A percentile compares a stretch with the other conserved stretches of the same genome.
These are phyloP conservation scores for Trachelus troglodyta DNA, from an alignment of 2,888 invertebrate genomes.

Conservation along the genomic window DNA sequence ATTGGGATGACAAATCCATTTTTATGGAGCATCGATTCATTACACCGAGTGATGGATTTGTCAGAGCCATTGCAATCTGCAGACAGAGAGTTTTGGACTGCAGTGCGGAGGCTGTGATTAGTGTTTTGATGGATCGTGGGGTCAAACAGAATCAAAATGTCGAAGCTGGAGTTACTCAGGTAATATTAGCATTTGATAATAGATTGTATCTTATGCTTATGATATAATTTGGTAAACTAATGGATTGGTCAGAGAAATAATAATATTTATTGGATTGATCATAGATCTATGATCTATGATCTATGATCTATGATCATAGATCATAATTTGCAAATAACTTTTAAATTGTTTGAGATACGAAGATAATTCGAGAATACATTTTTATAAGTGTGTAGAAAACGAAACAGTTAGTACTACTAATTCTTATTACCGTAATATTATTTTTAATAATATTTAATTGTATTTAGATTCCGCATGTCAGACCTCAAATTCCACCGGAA, in stretches of 20 bases:
- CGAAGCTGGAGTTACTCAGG: slow-evolving; percentile 59
- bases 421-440: too few relatives aligned
- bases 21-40: slow-evolving; percentile 88
- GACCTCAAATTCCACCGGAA: slow-evolving; percentile 74
- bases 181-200: slow-evolving; percentile 23
- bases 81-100: slow-evolving; percentile 66
- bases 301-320: too few relatives aligned
- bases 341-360: background rate
- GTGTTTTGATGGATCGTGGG: slow-evolving; percentile 61
- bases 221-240: background rate
- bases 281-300: too few relatives aligned
- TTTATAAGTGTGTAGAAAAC: too few relatives aligned
- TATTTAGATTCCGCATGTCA: slow-evolving; percentile 55
- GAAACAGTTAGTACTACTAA: too few relatives aligned
- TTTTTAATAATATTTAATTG: background rate
- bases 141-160: slow-evolving; percentile 57
- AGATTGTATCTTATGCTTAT: background rate
- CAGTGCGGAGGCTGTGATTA: slow-evolving; percentile 66
- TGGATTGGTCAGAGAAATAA: background rate
- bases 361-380: background rate
- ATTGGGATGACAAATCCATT: slow-evolving; percentile 86
- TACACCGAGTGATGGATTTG: slow-evolving; percentile 78
- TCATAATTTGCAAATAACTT: background rate
- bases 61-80: slow-evolving; percentile 69
- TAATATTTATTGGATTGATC: background rate